Conservation (phyloP, 2,797 vertebrate genomes). For the Acipenser transmontanus region DNA sequence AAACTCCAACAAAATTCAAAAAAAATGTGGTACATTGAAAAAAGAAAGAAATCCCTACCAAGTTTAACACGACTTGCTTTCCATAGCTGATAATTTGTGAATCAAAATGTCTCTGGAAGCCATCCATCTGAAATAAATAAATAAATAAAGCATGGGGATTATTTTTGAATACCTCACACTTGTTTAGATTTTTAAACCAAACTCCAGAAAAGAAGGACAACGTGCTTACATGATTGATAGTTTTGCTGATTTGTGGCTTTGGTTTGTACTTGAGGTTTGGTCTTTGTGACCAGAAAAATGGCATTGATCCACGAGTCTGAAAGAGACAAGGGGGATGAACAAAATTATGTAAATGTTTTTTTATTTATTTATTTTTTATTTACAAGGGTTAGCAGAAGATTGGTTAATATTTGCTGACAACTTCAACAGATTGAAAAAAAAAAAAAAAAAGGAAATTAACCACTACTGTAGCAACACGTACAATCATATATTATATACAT, state of each 20-base stretch:
- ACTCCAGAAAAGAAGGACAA: too few relatives aligned
- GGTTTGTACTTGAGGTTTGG: conserved; percentile 96
- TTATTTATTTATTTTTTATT: too few relatives aligned
- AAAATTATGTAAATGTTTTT: background rate
- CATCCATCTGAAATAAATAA: conserved; percentile 70
- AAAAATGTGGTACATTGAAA: conserved; percentile 6
- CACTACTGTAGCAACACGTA: too few relatives aligned
- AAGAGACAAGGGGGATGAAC: conserved; percentile 21
- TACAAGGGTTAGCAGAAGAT: too few relatives aligned
- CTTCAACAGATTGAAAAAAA: too few relatives aligned
- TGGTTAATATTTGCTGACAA: too few relatives aligned
- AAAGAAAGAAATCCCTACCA: conserved; percentile 60
- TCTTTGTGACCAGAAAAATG: conserved; percentile 93
- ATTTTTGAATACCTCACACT: too few relatives aligned
- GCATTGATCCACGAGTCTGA: conserved; percentile 91
- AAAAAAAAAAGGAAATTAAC: too few relatives aligned
- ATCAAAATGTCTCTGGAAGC: conserved; percentile 94
- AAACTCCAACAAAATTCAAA: background rate
- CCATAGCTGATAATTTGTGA: conserved; percentile 91
- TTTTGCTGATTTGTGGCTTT: conserved; percentile 89
- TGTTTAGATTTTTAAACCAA: background rate
- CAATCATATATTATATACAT: too few relatives aligned
- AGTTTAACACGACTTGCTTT: conserved; percentile 84
- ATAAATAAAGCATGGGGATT: background rate
- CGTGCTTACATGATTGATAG: conserved; percentile 78